phyloP scores from a whole-genome alignment of 2,888 invertebrate genomes.

The Zygogramma bicolorata region DNA sequence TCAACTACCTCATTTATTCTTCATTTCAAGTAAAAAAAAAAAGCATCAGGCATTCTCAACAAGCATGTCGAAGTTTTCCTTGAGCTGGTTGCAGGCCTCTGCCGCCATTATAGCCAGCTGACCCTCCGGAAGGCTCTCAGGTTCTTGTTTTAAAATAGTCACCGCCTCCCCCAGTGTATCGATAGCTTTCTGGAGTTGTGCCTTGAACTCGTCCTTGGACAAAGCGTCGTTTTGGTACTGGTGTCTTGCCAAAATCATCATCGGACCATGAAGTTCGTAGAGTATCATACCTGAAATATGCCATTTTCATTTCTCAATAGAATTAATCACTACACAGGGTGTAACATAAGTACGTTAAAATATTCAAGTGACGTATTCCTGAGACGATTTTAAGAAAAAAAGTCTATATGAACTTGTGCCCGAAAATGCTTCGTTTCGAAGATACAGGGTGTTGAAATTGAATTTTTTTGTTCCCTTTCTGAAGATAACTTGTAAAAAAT shows the following conservation, averaged over 20 bases:
- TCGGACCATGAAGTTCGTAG: constrained; percentile 85
- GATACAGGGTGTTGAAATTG: no score
- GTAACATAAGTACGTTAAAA: no score
- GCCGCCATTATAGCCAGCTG: constrained; percentile 73
- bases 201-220: constrained; percentile 72
- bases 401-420: no score
- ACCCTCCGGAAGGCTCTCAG: constrained; percentile 75
- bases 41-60: constrained; percentile 53
- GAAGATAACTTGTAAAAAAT: no score
- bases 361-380: no score
- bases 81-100: constrained; percentile 66
- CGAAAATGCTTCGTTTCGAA: no score
- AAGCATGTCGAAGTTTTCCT: constrained; percentile 59
- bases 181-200: constrained; percentile 75
- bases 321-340: no score
- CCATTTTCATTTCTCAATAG: no score
- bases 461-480: no score
- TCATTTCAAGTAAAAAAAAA: no score
- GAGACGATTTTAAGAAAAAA: no score
- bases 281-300: constrained; percentile 74
- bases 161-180: constrained; percentile 75
- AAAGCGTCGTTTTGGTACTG: constrained; percentile 73
- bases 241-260: constrained; percentile 78
- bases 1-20: no score
- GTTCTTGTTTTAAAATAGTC: constrained; percentile 75